A percentile compares a stretch with the other conserved stretches of the same genome.
These are phyloP conservation scores for Macroglossus sobrinus DNA, from an alignment of 2,113 vertebrate species.

Conservation along the genomic window DNA sequence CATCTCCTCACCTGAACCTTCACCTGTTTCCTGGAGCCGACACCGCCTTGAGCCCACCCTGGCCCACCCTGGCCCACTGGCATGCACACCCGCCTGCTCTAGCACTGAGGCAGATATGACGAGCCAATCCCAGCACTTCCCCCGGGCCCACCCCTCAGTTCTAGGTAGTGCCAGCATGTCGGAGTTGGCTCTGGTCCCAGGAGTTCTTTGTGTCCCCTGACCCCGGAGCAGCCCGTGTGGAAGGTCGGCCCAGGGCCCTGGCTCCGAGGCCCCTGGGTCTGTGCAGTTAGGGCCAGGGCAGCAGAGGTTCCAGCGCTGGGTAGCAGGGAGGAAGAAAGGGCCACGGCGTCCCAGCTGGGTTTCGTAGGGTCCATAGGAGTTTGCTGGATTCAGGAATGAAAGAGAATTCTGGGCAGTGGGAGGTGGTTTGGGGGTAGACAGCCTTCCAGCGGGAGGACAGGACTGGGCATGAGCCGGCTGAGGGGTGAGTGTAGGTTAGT, in stretches of 20 bases:
- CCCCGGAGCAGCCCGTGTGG: fast-evolving
- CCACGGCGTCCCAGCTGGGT: fast-evolving
- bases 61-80: no score
- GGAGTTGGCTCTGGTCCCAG: no score
- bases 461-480: neutral
- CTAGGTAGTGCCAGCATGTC: no score
- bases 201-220: fast-evolving
- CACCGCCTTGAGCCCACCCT: no score
- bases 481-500: neutral
- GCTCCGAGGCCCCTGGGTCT: neutral
- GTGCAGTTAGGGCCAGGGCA: neutral
- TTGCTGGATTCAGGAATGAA: neutral
- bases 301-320: no score
- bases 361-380: neutral
- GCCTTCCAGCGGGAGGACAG: no score
- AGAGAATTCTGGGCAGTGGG: no score
- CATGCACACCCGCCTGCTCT: fast-evolving
- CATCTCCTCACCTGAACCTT: neutral
- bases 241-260: no score
- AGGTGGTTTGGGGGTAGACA: fast-evolving
- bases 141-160: neutral
- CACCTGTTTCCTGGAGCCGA: neutral
- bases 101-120: fast-evolving
- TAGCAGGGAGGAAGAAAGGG: neutral
- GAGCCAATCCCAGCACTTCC: neutral